phyloP scores from a whole-genome alignment of 2,888 invertebrate species.

The Crematogaster levior region DNA sequence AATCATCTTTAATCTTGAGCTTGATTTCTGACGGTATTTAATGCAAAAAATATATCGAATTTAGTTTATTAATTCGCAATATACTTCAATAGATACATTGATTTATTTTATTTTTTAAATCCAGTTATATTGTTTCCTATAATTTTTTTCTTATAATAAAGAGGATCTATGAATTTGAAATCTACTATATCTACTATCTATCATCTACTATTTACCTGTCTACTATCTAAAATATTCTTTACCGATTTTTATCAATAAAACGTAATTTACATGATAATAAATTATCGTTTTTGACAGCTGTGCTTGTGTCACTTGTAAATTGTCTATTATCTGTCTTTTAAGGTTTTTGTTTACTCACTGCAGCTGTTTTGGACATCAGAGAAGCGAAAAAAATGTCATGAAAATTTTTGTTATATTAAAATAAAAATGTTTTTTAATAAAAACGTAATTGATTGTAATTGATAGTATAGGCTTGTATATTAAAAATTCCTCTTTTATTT shows the following conservation, averaged over 20 bases:
- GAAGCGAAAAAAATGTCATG: too few species aligned
- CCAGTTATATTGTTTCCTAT: neutral
- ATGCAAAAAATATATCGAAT: neutral
- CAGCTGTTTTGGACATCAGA: too few species aligned
- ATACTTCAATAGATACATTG: neutral
- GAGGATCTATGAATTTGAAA: neutral
- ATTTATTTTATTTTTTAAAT: neutral
- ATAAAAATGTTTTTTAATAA: too few species aligned
- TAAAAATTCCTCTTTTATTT: too few species aligned
- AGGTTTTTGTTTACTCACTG: too few species aligned
- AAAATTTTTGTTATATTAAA: too few species aligned
- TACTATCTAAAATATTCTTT: neutral
- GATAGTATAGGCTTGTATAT: too few species aligned
- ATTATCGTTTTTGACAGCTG: slow-evolving; percentile 15
- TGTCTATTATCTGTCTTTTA: neutral
- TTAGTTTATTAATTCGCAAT: slow-evolving; percentile 1
- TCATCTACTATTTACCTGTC: too few species aligned
- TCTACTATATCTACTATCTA: neutral
- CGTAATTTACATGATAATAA: neutral
- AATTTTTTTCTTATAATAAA: neutral
- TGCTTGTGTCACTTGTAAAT: neutral
- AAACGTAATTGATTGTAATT: too few species aligned
- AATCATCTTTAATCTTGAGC: slow-evolving; percentile 13
- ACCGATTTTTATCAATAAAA: neutral
- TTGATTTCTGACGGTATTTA: slow-evolving; percentile 52